These are phyloP conservation scores for Nemoura dubitans DNA, from an alignment of 2,888 invertebrate species.

Conservation along the genomic window DNA sequence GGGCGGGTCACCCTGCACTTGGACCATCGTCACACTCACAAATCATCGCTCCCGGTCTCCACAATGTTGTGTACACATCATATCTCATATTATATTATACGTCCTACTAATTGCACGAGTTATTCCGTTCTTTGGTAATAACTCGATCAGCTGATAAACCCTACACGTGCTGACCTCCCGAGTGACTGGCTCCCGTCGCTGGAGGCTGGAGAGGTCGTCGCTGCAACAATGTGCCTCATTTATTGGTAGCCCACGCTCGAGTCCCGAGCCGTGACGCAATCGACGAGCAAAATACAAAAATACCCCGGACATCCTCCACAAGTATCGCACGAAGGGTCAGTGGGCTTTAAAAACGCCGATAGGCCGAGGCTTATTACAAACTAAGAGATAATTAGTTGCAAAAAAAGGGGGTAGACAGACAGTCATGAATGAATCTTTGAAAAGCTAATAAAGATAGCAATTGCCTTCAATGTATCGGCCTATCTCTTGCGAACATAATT, in stretches of 20 bases:
- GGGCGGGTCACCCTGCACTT: background rate
- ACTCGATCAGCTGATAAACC: background rate
- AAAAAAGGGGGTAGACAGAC: background rate
- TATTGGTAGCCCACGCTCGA: background rate
- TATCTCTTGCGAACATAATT: background rate
- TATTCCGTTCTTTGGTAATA: background rate
- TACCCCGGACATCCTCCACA: background rate
- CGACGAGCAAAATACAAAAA: background rate
- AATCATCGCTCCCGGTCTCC: background rate
- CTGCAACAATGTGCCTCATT: background rate
- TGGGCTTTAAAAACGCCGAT: background rate
- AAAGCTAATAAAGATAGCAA: background rate
- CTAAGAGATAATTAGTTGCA: background rate
- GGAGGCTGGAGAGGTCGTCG: background rate
- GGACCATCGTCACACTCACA: background rate
- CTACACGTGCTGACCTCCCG: background rate
- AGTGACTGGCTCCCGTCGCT: background rate
- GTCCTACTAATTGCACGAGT: too few species aligned
- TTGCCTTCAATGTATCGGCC: background rate
- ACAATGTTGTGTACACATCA: too few species aligned
- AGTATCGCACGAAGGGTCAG: background rate
- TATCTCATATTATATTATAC: too few species aligned
- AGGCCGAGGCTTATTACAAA: background rate
- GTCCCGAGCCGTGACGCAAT: background rate
- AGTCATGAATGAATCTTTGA: background rate